Evolutionary conservation across 2,113 vertebrate species (phyloP).

Genomic region (Crotalus tigris): DNA sequence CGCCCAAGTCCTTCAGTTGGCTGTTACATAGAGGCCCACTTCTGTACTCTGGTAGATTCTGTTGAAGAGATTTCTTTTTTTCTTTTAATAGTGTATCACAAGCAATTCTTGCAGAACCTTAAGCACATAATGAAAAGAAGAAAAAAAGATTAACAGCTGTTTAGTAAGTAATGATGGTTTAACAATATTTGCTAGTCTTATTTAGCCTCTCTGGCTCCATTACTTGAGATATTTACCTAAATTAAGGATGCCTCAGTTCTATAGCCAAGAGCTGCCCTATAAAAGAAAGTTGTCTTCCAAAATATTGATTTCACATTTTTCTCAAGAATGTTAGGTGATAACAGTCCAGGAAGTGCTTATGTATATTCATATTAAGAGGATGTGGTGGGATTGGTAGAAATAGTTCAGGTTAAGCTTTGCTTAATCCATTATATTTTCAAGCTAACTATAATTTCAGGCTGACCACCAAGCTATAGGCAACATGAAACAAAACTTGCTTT

Average conservation of each 20-base stretch:
- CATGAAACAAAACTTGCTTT: too few species aligned
- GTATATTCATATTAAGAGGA: background rate
- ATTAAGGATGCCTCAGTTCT: constrained; percentile 73
- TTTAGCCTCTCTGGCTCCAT: constrained; percentile 70
- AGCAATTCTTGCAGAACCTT: constrained; percentile 59
- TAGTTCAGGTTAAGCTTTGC: constrained; percentile 32
- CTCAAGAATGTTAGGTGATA: constrained; percentile 59
- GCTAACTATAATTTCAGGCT: background rate
- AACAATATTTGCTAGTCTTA: constrained; percentile 72
- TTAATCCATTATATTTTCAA: background rate
- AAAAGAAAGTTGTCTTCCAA: constrained; percentile 64
- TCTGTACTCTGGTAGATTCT: constrained; percentile 54
- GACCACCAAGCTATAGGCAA: background rate
- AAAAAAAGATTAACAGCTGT: constrained; percentile 70
- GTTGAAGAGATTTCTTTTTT: constrained; percentile 64
- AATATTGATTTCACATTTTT: constrained; percentile 78
- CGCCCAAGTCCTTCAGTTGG: background rate
- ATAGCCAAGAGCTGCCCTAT: constrained; percentile 73
- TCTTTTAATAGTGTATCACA: constrained; percentile 66
- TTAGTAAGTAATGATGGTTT: constrained; percentile 75
- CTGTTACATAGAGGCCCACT: constrained; percentile 46
- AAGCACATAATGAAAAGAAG: constrained; percentile 60
- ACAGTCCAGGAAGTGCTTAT: constrained; percentile 60
- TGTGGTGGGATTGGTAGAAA: too few species aligned
- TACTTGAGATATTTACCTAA: constrained; percentile 71